Percentiles rank a stretch among this genome's conserved stretches.
Evolutionary conservation across 2,113 vertebrate genomes (phyloP).

Genomic region (Corythornis madagascariensis): DNA sequence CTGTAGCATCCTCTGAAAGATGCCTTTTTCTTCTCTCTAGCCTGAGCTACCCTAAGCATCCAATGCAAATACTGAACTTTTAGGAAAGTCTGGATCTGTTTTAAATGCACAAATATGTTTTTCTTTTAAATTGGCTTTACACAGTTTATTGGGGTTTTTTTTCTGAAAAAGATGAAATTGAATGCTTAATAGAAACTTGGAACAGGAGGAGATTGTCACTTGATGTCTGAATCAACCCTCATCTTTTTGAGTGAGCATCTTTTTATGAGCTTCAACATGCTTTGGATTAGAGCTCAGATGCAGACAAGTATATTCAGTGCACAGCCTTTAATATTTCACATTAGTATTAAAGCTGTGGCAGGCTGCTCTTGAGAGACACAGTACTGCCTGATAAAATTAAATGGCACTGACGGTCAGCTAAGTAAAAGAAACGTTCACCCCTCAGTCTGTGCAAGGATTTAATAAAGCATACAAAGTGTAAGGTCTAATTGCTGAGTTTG

Average conservation of each 20-base stretch:
- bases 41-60: background rate
- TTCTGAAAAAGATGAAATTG: background rate
- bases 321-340: background rate
- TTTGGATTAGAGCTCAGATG: conserved; percentile 14
- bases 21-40: background rate
- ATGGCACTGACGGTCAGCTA: background rate
- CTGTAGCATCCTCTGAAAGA: background rate
- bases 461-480: background rate
- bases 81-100: background rate
- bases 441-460: background rate
- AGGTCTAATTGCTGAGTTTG: background rate
- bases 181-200: conserved; percentile 20
- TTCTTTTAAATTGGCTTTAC: background rate
- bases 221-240: conserved; percentile 54
- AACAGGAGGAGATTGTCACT: conserved; percentile 45
- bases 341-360: background rate
- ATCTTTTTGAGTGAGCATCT: conserved; percentile 1
- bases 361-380: background rate
- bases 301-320: background rate
- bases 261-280: conserved; percentile 24
- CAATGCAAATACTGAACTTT: background rate
- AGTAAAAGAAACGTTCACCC: background rate
- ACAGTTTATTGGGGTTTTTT: background rate
- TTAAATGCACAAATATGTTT: background rate
- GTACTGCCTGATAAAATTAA: background rate